Evolutionary conservation across 2,888 invertebrate genomes (phyloP).

Genomic region (Gasteruption jaculator): DNA sequence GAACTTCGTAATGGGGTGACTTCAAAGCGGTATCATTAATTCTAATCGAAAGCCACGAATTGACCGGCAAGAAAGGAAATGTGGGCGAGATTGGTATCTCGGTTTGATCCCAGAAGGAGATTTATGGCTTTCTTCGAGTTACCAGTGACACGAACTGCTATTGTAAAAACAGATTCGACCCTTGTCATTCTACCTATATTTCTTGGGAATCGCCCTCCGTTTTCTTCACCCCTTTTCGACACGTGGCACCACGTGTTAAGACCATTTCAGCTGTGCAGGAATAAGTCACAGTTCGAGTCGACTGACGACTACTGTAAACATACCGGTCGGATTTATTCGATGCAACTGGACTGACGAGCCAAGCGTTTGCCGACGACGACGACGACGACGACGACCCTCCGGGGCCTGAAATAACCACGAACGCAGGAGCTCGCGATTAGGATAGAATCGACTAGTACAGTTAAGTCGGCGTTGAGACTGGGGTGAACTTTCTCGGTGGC

Average conservation of each 20-base stretch:
- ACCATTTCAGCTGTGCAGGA: background rate
- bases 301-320: no score
- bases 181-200: conserved; percentile 37
- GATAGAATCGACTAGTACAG: conserved; percentile 34
- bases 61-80: no score
- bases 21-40: conserved; percentile 29
- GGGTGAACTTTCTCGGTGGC: conserved; percentile 23
- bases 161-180: conserved; percentile 36
- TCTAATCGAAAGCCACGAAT: conserved; percentile 28
- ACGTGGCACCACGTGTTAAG: conserved; percentile 33
- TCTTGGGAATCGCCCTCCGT: conserved; percentile 30
- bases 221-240: conserved; percentile 23
- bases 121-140: no score
- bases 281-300: no score
- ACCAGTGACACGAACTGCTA: conserved; percentile 14
- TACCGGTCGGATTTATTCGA: no score
- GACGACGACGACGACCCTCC: no score
- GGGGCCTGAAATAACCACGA: no score
- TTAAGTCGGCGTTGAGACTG: conserved; percentile 25
- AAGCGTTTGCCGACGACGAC: no score
- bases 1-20: conserved; percentile 1
- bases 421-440: conserved; percentile 32
- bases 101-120: conserved; percentile 24
- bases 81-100: no score
- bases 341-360: no score